Evolutionary conservation across 2,888 invertebrate species (phyloP).

Genomic region (Ophion obscuratus): DNA sequence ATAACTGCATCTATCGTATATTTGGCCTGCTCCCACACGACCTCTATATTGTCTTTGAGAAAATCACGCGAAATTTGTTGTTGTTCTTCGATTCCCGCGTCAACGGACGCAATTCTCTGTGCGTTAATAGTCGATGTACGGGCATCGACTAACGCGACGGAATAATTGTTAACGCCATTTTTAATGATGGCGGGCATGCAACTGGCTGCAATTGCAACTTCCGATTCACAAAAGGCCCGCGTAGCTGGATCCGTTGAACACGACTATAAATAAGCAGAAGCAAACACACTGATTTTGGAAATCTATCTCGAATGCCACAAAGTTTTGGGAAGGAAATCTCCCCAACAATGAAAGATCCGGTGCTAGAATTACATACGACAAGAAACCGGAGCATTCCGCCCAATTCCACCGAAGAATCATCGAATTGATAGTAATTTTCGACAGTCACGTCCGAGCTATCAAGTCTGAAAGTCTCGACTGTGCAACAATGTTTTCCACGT

Average conservation of each 20-base stretch:
- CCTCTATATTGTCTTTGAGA: not conserved
- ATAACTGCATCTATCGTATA: not conserved
- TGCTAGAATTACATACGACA: not conserved
- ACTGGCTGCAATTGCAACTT: not conserved
- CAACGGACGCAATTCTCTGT: not conserved
- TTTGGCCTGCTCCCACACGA: not conserved
- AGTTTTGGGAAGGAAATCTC: not conserved
- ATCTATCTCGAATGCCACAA: no score
- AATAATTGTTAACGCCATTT: not conserved
- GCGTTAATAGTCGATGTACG: not conserved
- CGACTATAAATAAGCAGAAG: not conserved
- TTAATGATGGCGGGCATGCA: not conserved
- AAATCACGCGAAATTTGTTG: not conserved
- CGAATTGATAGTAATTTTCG: constrained; percentile 2
- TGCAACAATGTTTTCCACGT: constrained; percentile 87
- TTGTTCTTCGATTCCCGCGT: not conserved
- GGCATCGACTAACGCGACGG: not conserved
- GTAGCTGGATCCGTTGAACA: no score
- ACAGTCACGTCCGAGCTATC: not conserved
- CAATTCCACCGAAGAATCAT: not conserved
- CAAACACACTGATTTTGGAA: not conserved
- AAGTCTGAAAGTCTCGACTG: constrained; percentile 84
- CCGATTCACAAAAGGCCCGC: not conserved
- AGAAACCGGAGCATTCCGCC: not conserved
- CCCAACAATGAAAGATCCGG: not conserved